Conservation (phyloP, 2,113 vertebrate genomes). For the Sinocyclocheilus maitianheensis region DNA sequence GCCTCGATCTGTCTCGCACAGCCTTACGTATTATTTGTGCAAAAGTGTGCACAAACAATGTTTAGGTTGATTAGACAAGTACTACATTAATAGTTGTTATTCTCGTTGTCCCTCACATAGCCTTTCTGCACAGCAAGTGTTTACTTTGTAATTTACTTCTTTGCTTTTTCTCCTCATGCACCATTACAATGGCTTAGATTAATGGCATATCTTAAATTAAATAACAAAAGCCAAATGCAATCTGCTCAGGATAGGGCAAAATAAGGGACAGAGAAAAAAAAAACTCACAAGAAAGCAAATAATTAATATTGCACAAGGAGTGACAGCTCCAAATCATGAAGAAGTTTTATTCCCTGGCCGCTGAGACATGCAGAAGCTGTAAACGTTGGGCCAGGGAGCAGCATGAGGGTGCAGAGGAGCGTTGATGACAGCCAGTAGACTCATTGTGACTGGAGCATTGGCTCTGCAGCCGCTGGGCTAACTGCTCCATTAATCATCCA, state of each 20-base stretch:
- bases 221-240: conserved; percentile 45
- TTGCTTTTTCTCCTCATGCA: conserved; percentile 5
- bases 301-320: conserved; percentile 50
- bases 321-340: conserved; percentile 51
- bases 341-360: conserved; percentile 52
- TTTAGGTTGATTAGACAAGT: conserved; percentile 35
- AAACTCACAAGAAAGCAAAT: conserved; percentile 36
- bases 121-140: neutral
- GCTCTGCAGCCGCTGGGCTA: conserved; percentile 49
- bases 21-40: neutral
- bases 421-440: conserved; percentile 49
- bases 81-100: conserved; percentile 35
- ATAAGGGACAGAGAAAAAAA: neutral
- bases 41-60: conserved; percentile 21
- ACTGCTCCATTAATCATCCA: conserved; percentile 63
- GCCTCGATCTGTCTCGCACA: conserved; percentile 12
- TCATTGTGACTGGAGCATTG: conserved; percentile 50
- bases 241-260: conserved; percentile 17
- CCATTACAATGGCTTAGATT: conserved; percentile 41
- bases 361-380: conserved; percentile 29
- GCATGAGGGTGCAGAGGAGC: conserved; percentile 14
- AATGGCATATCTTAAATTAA: conserved; percentile 55
- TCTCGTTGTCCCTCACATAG: conserved; percentile 3
- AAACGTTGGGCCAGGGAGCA: conserved; percentile 43
- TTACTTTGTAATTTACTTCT: conserved; percentile 38